Percentiles rank a stretch among this genome's conserved stretches.
These are phyloP conservation scores for Galago senegalensis DNA, from an alignment of 2,797 vertebrate species.

Conservation along the genomic window DNA sequence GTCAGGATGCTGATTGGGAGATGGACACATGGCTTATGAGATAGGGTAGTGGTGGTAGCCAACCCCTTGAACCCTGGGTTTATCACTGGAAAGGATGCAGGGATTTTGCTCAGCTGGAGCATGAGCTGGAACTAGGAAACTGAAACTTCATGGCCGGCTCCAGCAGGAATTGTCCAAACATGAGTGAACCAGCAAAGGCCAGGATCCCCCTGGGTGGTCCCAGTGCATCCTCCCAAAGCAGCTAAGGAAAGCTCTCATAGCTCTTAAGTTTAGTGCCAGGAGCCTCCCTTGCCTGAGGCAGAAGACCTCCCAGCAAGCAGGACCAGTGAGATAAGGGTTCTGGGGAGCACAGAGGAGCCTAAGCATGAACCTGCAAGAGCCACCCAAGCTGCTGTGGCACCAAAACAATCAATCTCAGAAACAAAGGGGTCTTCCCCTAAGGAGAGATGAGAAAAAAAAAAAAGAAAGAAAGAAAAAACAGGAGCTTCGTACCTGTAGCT, in stretches of 20 bases:
- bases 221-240: not conserved
- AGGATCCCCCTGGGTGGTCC: constrained; percentile 71
- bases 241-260: not conserved
- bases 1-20: not conserved
- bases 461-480: too few species aligned
- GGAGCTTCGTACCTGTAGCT: too few species aligned
- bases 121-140: not conserved
- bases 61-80: fast-evolving
- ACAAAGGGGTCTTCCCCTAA: not conserved
- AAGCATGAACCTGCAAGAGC: not conserved
- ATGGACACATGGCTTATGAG: not conserved
- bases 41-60: not conserved
- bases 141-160: not conserved
- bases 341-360: not conserved
- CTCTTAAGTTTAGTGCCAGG: not conserved
- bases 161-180: not conserved
- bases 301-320: constrained; percentile 67
- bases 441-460: too few species aligned
- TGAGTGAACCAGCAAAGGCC: not conserved
- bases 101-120: not conserved
- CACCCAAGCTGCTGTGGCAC: not conserved
- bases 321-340: not conserved
- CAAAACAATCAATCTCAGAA: not conserved
- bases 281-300: not conserved
- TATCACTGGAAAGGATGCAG: not conserved